Evolutionary conservation across 2,113 vertebrate species (phyloP), one percentile per base, ranked within the genome.

Genomic region (Dryoscopus gambensis): DNA sequence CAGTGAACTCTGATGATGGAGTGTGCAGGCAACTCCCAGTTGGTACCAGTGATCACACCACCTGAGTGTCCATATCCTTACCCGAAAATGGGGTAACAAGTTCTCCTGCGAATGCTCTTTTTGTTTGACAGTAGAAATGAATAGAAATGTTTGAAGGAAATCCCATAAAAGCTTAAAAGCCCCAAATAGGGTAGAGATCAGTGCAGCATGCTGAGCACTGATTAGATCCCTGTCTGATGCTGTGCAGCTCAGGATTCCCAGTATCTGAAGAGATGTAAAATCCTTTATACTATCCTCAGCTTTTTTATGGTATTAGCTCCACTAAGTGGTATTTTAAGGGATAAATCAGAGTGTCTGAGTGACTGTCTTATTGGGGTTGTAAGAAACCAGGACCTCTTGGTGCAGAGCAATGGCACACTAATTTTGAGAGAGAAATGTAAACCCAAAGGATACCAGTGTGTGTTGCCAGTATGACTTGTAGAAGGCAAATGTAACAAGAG

Each of bases 41-140:
- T 0, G 0, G 18, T 57, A 39, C 15, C n/a, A 35, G 24, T 15
- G 67, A 28, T 71, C 49, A 10, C 39, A 71, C 17, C 18, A 33
- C 28, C 14, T 0, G 0, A 0, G 0, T 20, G 28, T 27, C 42
- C 11, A 3, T 33, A 24, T 39, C 53, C 59, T 31, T 46, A 14
- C 60, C 40, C 64, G 86, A 81, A 84, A 74, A 62, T 15, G 75
- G 17, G 59, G 20, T 37, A 83, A 63, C 35, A 65, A 37, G 35
- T 69, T 77, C 11, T 82, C 20, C 55, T 76, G 33, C 60, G 73
- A 68, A 28, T 3, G 8, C 50, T 60, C 28, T 33, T 64, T 74
- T 73, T 78, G n/a, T 52, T 46, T 53, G 15, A 37, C 47, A 30
- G 55, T 44, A 57, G 37, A 77, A 81, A 78, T 53, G 1, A 47